A percentile compares a stretch with the other conserved stretches of the same genome.
These are phyloP conservation scores for Alosa alosa DNA, from an alignment of 2,113 vertebrate genomes.

Conservation along the genomic window DNA sequence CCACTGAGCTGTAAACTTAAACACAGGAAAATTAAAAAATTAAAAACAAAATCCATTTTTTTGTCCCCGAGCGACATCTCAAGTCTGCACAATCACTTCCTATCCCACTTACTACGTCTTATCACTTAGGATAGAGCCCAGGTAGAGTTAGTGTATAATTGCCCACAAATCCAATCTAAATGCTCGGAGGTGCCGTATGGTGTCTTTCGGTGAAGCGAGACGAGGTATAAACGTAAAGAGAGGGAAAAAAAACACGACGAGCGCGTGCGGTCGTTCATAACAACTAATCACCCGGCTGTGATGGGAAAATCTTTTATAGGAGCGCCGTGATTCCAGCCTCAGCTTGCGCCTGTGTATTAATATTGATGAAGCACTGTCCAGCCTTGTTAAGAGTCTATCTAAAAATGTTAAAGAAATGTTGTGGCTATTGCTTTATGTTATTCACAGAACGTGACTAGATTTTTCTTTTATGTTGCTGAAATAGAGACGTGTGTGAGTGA, in stretches of 20 bases:
- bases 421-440: slow-evolving; percentile 10
- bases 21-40: too few species aligned
- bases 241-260: background rate
- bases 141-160: background rate
- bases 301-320: slow-evolving; percentile 45
- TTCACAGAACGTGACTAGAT: background rate
- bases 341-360: slow-evolving; percentile 38
- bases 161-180: background rate
- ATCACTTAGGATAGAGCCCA: background rate
- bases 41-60: background rate
- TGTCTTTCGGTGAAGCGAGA: background rate
- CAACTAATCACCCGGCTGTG: slow-evolving; percentile 51
- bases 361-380: slow-evolving; percentile 48
- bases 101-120: background rate
- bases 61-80: background rate
- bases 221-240: background rate
- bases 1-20: background rate
- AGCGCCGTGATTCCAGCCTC: slow-evolving; percentile 22
- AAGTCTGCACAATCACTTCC: background rate
- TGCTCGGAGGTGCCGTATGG: background rate
- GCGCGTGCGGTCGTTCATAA: slow-evolving; percentile 36
- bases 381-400: slow-evolving; percentile 39
- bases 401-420: slow-evolving; percentile 36
- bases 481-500: background rate
- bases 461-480: background rate